Percentiles rank a stretch among this genome's conserved stretches.
phyloP scores from a whole-genome alignment of 2,113 vertebrate species.

The Mustela lutreola region DNA sequence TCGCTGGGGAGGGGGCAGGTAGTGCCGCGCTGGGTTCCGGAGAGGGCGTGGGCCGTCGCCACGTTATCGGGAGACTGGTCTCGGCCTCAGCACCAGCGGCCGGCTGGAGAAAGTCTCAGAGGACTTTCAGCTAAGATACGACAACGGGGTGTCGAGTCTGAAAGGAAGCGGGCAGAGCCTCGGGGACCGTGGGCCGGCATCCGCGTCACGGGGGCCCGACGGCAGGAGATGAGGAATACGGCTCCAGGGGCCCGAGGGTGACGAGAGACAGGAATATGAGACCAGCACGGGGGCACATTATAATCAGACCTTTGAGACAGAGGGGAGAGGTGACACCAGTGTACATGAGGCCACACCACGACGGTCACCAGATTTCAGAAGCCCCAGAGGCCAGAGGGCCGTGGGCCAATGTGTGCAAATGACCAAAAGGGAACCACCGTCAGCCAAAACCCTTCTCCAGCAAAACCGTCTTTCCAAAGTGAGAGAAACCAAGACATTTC shows the following conservation, averaged over 20 bases:
- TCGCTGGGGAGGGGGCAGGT: background rate
- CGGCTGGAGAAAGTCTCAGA: background rate
- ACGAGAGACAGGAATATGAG: background rate
- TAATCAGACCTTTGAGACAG: no score
- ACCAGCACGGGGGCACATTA: background rate
- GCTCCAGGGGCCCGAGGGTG: rapidly evolving
- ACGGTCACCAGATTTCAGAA: background rate
- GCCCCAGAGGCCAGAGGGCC: background rate
- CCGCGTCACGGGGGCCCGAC: rapidly evolving
- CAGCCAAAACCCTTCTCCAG: no score
- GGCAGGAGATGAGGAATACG: background rate
- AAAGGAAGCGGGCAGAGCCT: no score
- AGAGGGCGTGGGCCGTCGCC: background rate
- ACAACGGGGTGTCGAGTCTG: background rate
- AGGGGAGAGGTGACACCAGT: background rate
- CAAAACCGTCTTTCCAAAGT: background rate
- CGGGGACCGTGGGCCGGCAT: rapidly evolving
- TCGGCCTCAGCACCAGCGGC: background rate
- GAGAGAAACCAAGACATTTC: background rate
- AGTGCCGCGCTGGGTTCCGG: background rate
- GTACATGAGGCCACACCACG: no score
- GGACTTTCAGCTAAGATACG: no score
- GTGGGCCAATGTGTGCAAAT: no score
- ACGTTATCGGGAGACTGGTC: background rate
- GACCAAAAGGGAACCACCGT: background rate